These are phyloP conservation scores for Pelusios castaneus DNA, from an alignment of 2,113 vertebrate genomes.

Conservation along the genomic window DNA sequence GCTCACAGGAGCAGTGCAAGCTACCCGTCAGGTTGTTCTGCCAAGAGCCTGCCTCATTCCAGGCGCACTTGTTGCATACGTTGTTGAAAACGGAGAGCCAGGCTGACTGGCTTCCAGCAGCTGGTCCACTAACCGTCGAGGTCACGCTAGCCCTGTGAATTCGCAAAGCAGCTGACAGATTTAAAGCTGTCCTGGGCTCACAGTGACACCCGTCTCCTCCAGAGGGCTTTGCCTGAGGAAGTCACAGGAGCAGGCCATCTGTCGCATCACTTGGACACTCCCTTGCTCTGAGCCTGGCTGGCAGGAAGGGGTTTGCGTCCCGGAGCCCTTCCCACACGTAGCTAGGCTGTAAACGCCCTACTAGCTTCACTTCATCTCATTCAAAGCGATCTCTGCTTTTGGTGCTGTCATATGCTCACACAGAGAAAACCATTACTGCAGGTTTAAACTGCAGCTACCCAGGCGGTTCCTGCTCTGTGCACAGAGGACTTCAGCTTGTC, in stretches of 20 bases:
- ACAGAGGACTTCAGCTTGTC: neutral
- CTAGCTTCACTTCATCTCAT: conserved; percentile 13
- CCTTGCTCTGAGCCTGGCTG: conserved; percentile 19
- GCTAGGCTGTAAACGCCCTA: conserved; percentile 55
- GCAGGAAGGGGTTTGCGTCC: conserved; percentile 44
- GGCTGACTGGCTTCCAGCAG: conserved; percentile 7
- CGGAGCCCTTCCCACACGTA: conserved; percentile 44
- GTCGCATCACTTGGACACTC: neutral
- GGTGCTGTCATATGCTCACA: conserved; percentile 10
- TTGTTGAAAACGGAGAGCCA: conserved; percentile 40
- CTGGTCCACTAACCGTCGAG: conserved; percentile 60
- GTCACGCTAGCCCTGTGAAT: conserved; percentile 58
- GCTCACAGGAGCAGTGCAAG: neutral
- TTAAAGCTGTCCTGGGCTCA: conserved; percentile 65
- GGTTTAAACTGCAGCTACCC: neutral
- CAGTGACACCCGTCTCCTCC: conserved; percentile 45
- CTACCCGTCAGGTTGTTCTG: neutral
- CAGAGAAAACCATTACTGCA: neutral
- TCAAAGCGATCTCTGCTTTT: conserved; percentile 48
- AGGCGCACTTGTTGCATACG: conserved; percentile 27
- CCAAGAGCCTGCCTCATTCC: neutral
- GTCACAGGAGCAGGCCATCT: conserved; percentile 50
- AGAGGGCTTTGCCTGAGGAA: conserved; percentile 59
- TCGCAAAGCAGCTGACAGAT: conserved; percentile 34
- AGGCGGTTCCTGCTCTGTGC: neutral